phyloP scores from a whole-genome alignment of 2,797 vertebrate genomes.

The Coregonus suidteri region DNA sequence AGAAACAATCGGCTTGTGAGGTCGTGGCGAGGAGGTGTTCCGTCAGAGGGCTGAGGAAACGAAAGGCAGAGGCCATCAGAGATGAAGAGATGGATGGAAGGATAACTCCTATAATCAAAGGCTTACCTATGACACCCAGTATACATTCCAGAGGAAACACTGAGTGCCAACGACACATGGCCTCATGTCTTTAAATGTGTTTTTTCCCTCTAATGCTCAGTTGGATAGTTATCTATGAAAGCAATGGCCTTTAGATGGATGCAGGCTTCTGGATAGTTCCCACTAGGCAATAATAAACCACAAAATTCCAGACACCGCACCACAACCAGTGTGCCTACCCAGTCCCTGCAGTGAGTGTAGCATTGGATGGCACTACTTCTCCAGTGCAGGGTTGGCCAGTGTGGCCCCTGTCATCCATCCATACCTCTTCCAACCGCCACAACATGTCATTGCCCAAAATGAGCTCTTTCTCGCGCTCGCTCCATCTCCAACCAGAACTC shows the following conservation, averaged over 20 bases:
- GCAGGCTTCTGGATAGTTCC: not conserved
- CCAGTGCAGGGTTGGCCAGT: not conserved
- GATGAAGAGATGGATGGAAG: constrained; percentile 25
- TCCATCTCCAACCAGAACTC: constrained; percentile 8
- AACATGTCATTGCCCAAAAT: constrained; percentile 18
- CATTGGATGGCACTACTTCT: not conserved
- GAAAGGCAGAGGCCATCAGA: constrained; percentile 36
- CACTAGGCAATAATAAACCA: not conserved
- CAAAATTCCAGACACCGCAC: not conserved
- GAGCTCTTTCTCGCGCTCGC: constrained; percentile 1
- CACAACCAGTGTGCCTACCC: not conserved
- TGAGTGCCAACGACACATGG: not conserved
- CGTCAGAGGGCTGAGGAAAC: constrained; percentile 28
- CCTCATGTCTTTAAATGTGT: not conserved
- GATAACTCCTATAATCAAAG: not conserved
- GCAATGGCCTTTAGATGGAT: not conserved
- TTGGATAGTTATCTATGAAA: not conserved
- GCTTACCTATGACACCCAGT: not conserved
- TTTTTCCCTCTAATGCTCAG: not conserved
- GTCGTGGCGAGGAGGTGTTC: constrained; percentile 32
- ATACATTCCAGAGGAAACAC: not conserved
- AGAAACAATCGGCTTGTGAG: constrained; percentile 58
- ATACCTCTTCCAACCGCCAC: constrained; percentile 20
- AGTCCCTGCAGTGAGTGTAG: not conserved
- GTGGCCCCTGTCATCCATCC: constrained; percentile 17